Base-by-base conservation (phyloP, 2,888 invertebrate species). In the Eilema caniola region DNA sequence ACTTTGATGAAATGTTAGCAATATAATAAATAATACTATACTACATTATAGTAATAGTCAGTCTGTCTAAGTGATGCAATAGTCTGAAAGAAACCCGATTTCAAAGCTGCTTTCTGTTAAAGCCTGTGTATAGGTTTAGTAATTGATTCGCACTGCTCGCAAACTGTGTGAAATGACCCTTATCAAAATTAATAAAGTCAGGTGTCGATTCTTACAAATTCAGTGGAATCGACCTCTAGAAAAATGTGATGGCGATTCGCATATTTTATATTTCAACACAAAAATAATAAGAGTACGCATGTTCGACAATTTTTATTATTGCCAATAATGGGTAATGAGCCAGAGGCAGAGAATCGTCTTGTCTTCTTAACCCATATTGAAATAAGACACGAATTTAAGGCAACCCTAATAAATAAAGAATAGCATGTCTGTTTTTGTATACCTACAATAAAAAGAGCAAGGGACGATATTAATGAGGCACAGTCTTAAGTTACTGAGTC, bases 1-100 rank as follows among this genome's bases (percentile, higher is more conserved):
- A 73, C 33, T 73, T 79, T 75, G 74, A 74, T 37, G 72, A 78
- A 76, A 81, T 63, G 65, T 62, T 31, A 62, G 31, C 23, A 53
- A 66, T 63, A 67, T 72, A 72, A 28, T 74, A 72, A 66, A 61
- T 70, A 25, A 61, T 64, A 69, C 28, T 59, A 59, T 37, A 37
- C 33, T 59, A n/a, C 53, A 20, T 20, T 59, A 23, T 61, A n/a
- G 28, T 14, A 41, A 67, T 59, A 31, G 11, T 37, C 57, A 28
- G 63, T 33, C 57, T 41, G 28, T 64, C 4, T 28, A 31, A 56
- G 25, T 69, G 41, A 37, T 60, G 69, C 69, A 64, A 57, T 11
- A 11, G 33, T 41, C 60, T 37, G 23, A 25, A 16, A 11, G 41
- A 20, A 62, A 25, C 20, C 41, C 41, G 62, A 62, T 25, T 41